Base-by-base conservation (phyloP, 2,888 invertebrate genomes). In the Helobdella robusta region DNA sequence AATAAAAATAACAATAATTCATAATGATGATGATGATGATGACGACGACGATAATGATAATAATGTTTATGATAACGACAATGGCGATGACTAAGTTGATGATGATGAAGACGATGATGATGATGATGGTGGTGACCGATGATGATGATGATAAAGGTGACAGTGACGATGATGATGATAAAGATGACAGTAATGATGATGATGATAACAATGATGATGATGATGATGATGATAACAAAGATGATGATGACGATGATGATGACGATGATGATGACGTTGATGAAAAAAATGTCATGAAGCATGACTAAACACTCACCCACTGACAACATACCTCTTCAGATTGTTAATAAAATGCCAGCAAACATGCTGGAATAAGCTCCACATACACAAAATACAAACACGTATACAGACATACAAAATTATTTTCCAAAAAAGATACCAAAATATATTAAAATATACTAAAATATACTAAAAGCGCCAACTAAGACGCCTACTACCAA, bases 161-260 rank as follows among this genome's bases (percentile, higher is more conserved):
- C 40, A 15, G 11, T 11, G 15, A 11, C 30, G 11, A 52, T 52
- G 11, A 11, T 52, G 52, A n/a, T n/a, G 23, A 40, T 40, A 18
- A 40, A 15, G 40, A 40, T 40, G 40, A 40, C 15, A 18, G 18
- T 40, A 18, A 40, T 40, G 40, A 40, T 40, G 40, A 40, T 40
- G 40, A 40, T 40, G 40, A 40, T 40, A 18, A 40, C 15, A 18
- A 40, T 40, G 40, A 40, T 40, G 40, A 40, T 40, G 40, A 40
- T 40, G 40, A 40, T 40, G 40, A 40, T 40, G 40, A 40, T 40
- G 40, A 40, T 40, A 18, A 40, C n/a, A 36, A 59, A 6, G 59
- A 59, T 59, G 59, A 59, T 20, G 59, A 59, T 59, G 59, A 59
- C 20, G 59, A 59, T 59, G 36, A 59, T 5, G 59, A 59, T 35